Conservation (phyloP, 2,888 invertebrate genomes). For the Tolmerus cingulatus region DNA sequence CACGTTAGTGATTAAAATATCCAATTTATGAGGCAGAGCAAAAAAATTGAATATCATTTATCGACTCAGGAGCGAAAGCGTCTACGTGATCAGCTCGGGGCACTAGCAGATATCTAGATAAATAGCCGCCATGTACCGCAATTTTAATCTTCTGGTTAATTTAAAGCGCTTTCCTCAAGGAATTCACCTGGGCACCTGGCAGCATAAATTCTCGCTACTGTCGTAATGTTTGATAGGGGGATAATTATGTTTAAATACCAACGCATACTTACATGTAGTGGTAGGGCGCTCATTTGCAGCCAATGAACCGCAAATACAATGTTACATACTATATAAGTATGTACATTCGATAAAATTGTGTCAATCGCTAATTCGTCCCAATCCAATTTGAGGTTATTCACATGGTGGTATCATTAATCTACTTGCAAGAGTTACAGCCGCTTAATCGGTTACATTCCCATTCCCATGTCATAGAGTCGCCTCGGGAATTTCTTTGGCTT, state of each 20-base stretch:
- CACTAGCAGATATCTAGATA: neutral
- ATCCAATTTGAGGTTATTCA: slow-evolving; percentile 31
- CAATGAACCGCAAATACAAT: neutral
- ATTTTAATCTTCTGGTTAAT: neutral
- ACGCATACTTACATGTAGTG: neutral
- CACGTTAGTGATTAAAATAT: neutral
- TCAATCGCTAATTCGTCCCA: slow-evolving; percentile 23
- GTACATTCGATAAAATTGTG: slow-evolving; percentile 4
- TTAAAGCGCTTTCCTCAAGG: neutral
- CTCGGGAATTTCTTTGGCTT: neutral
- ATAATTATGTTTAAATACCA: neutral
- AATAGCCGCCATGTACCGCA: neutral
- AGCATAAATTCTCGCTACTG: neutral
- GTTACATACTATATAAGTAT: too few species aligned
- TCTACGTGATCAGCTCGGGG: neutral
- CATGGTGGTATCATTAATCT: neutral
- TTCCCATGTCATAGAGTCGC: neutral
- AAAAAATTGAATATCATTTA: neutral
- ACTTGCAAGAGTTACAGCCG: neutral
- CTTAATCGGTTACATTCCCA: neutral
- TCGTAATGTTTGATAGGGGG: neutral
- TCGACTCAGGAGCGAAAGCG: neutral
- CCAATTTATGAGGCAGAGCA: neutral
- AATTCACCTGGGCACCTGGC: neutral
- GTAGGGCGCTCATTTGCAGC: neutral